Evolutionary conservation across 2,888 invertebrate species (phyloP).

Genomic region (Hylaea fasciaria): DNA sequence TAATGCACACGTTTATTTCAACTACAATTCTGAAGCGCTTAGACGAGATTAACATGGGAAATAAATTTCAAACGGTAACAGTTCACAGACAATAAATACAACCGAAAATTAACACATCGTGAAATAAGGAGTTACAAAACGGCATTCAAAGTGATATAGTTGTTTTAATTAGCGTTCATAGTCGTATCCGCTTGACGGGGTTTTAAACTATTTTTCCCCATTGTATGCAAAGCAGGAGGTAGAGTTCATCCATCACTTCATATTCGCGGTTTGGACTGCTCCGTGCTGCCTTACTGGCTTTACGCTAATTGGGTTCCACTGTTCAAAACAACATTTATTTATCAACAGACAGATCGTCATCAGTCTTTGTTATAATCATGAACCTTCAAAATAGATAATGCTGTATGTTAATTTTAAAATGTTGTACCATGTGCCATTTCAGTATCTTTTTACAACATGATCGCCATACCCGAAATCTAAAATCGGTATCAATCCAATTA

Average conservation of each 20-base stretch:
- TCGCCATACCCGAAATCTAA: no score
- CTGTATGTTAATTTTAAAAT: constrained; percentile 30
- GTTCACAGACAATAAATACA: constrained; percentile 62
- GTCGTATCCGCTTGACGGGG: constrained; percentile 67
- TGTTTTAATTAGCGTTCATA: constrained; percentile 81
- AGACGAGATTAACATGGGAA: constrained; percentile 40
- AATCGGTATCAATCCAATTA: no score
- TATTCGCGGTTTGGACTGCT: constrained; percentile 72
- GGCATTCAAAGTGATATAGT: constrained; percentile 69
- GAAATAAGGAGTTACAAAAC: constrained; percentile 66
- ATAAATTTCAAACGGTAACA: constrained; percentile 33
- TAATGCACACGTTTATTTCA: constrained; percentile 19
- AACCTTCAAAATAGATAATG: constrained; percentile 30
- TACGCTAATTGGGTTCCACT: constrained; percentile 46
- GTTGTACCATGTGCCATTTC: no score
- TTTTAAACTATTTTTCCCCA: constrained; percentile 71
- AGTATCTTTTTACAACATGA: no score
- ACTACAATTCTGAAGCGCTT: constrained; percentile 25
- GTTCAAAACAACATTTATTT: constrained; percentile 39
- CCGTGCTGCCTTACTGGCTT: constrained; percentile 62
- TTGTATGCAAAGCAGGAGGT: constrained; percentile 79
- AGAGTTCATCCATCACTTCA: constrained; percentile 81
- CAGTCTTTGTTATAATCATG: constrained; percentile 39
- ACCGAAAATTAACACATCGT: constrained; percentile 62
- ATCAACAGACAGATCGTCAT: constrained; percentile 37